phyloP scores from a whole-genome alignment of 2,888 invertebrate genomes.

The Drosophila testacea region DNA sequence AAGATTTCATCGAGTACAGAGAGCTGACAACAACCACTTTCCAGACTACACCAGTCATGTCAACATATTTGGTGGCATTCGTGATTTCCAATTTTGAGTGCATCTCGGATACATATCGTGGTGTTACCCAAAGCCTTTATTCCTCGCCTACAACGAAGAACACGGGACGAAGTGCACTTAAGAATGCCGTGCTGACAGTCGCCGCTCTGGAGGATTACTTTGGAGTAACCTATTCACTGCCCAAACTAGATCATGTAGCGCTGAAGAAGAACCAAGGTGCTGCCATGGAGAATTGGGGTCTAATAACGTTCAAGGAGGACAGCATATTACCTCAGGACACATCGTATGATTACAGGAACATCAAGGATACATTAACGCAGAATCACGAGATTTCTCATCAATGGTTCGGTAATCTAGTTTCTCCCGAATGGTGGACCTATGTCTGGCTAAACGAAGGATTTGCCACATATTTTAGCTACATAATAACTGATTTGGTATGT shows the following conservation, averaged over 20 bases:
- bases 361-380: constrained; percentile 85
- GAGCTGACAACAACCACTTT: constrained; percentile 84
- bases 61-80: constrained; percentile 93
- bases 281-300: constrained; percentile 98
- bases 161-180: constrained; percentile 72
- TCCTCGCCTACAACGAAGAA: constrained; percentile 65
- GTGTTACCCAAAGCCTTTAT: constrained; percentile 83
- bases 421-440: constrained; percentile 90
- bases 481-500: constrained; percentile 80
- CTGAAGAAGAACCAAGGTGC: constrained; percentile 93
- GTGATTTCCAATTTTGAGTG: constrained; percentile 88
- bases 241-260: constrained; percentile 95
- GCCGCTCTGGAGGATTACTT: constrained; percentile 88
- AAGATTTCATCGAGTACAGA: constrained; percentile 36
- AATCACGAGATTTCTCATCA: constrained; percentile 89
- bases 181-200: constrained; percentile 75
- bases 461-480: constrained; percentile 85
- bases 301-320: constrained; percentile 88
- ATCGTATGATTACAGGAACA: constrained; percentile 84
- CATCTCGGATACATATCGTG: constrained; percentile 82
- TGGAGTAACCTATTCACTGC: constrained; percentile 90
- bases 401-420: constrained; percentile 93
- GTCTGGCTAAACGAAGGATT: constrained; percentile 92
- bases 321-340: constrained; percentile 78
- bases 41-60: constrained; percentile 88